Percentiles rank a stretch among this genome's conserved stretches.
These are phyloP conservation scores for Eupeodes luniger DNA, from an alignment of 2,888 invertebrate genomes.

Conservation along the genomic window DNA sequence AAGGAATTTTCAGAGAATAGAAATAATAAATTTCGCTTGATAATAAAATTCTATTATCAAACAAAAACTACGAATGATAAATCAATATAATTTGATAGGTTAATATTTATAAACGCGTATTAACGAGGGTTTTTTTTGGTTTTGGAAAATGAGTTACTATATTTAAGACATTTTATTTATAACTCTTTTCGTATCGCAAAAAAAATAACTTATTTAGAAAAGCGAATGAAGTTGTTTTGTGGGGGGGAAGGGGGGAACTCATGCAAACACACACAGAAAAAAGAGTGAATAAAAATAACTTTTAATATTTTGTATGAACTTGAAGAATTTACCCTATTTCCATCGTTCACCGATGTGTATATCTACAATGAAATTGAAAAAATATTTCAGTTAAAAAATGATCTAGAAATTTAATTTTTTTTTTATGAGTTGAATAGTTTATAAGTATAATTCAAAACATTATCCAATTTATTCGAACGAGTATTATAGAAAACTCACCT, in stretches of 20 bases:
- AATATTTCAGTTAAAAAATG: conserved; percentile 30
- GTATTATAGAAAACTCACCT: conserved; percentile 19
- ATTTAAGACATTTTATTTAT: neutral
- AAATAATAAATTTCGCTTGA: neutral
- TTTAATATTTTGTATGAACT: conserved; percentile 8
- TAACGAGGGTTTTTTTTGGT: no score
- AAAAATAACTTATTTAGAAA: neutral
- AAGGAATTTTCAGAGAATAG: neutral
- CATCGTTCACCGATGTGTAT: conserved; percentile 73
- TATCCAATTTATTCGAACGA: neutral
- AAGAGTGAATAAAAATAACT: neutral
- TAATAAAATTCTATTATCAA: conserved; percentile 5
- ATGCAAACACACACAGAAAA: neutral
- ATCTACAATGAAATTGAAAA: conserved; percentile 80
- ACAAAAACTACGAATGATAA: neutral
- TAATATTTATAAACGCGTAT: no score
- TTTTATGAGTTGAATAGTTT: conserved; percentile 13
- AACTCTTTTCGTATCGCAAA: neutral
- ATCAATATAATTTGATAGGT: neutral
- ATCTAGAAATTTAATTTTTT: neutral
- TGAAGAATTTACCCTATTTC: conserved; percentile 71
- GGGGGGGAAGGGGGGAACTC: neutral
- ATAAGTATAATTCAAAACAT: conserved; percentile 32
- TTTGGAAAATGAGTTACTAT: conserved; percentile 3
- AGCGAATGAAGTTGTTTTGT: neutral